These are phyloP conservation scores for Molanna angustata DNA, from an alignment of 2,888 invertebrate species.

Conservation along the genomic window DNA sequence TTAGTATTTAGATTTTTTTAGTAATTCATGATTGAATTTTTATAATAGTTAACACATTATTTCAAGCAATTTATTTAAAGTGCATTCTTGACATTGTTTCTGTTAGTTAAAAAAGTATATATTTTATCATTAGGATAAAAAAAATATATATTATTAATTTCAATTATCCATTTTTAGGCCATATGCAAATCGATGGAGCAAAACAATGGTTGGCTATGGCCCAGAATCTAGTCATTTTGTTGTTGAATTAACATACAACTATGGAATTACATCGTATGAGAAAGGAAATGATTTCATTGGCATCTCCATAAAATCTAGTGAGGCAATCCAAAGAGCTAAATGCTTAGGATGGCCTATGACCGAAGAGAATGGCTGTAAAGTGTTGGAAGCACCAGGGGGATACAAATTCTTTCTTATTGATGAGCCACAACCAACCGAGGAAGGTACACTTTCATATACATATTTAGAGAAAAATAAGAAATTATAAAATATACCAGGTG, in stretches of 20 bases:
- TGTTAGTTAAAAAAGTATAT: too few relatives aligned
- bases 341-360: slow-evolving; percentile 69
- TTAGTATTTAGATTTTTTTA: too few relatives aligned
- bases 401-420: slow-evolving; percentile 82
- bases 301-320: slow-evolving; percentile 77
- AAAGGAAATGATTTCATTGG: slow-evolving; percentile 90
- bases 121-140: too few relatives aligned
- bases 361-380: slow-evolving; percentile 58
- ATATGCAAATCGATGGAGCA: slow-evolving; percentile 97
- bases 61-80: too few relatives aligned
- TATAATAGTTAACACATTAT: too few relatives aligned
- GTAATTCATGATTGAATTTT: too few relatives aligned
- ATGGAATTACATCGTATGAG: slow-evolving; percentile 84
- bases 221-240: slow-evolving; percentile 94
- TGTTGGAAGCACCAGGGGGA: slow-evolving; percentile 86
- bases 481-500: too few relatives aligned
- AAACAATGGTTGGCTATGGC: slow-evolving; percentile 99
- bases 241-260: slow-evolving; percentile 96
- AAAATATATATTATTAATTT: too few relatives aligned
- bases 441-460: slow-evolving; percentile 59
- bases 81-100: too few relatives aligned
- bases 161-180: too few relatives aligned
- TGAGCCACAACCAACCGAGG: slow-evolving; percentile 63
- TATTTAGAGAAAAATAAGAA: too few relatives aligned
- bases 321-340: slow-evolving; percentile 71